Evolutionary conservation across 1,140 invertebrate genomes (phyloP), one percentile per base, ranked within the genome.

Genomic region (Meloidogyne floridensis): DNA sequence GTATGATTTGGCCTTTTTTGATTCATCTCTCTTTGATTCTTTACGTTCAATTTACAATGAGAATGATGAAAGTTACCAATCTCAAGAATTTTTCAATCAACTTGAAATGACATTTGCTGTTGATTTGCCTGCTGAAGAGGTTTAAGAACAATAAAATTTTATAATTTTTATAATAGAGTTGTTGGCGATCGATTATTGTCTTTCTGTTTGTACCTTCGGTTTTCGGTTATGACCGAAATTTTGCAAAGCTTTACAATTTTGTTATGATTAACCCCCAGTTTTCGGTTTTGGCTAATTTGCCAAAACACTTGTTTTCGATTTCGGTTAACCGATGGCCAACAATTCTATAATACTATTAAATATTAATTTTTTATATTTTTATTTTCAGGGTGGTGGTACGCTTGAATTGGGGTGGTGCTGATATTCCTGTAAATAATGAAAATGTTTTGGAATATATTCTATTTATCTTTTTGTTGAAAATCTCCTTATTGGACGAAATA

Each of bases 1-100:
- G 93, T 87, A 98, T 90, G 98, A 99, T 92, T 92, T 99, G 85
- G 98, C 97, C 69, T 99, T 99, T 92, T 99, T 97, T 90, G 97
- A 99, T 92, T 95, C 96, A 13, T 93, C 95, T 9, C 94, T 98
- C 89, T 99, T 98, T 89, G 97, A 99, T 92, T 97, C 95, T 87
- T 92, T 99, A 83, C 92, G 97, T 75, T 95, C 97, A 90, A 93
- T 99, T 32, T 93, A 72, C 95, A 98, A 91, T 86, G 93, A 93
- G 69, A 93, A 94, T 87, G 83, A 84, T 7, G 86, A 89, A 71
- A 93, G 93, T 82, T 91, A 95, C n/a, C 96, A 98, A 88, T 93
- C 94, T 73, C 93, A 95, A 18, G 80, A 86, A 4, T 88, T 81
- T 54, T 87, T 83, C 72, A 84, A 89, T 54, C 72, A 75, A 73